Base-by-base conservation (phyloP, 2,888 invertebrate species). In the Nasonia oneida region DNA sequence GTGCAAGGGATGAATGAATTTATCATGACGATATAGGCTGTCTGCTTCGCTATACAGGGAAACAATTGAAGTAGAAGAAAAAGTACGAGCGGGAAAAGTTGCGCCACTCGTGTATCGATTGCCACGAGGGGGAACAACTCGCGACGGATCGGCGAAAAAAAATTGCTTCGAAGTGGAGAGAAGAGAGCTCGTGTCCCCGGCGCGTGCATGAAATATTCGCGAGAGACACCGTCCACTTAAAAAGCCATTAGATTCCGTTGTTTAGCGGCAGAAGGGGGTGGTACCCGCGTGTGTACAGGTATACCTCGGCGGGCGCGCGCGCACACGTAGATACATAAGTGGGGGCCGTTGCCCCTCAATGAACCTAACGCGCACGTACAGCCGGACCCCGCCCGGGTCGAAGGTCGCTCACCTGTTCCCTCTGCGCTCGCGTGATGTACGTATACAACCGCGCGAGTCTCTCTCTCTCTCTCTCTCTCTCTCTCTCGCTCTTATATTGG, bases 341-440 rank as follows among this genome's bases (percentile, higher is more conserved):
- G 86, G 84, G 88, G 89, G 90, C 85, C 89, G 81, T 89, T 89
- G 90, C 83, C 87, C 90, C 79, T 86, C 76, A 61, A 76, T 87
- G 83, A 87, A 86, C 87, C 87, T 81, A 81, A 79, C 50, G 39
- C 50, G 73, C 76, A 71, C 83, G 64, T 81, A 57, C 39, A 14
- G 61, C 53, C 47, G 57, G 90, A 91, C 91, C 90, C 90, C 90
- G 89, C 91, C 91, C 90, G 90, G 90, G 90, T 91, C 91, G 88
- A 89, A 89, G 91, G 90, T 91, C 91, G 90, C 90, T 91, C 91
- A 91, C 91, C 91, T 91, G 90, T 90, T 90, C 89, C 70, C 64
- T 15, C 39, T 15, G 6, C n/a, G 6, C n/a, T 61, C 15, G 23
- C 67, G 53, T 70, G 18, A 37, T 77, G 73, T 53, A 57, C 88